Evolutionary conservation across 2,797 vertebrate species (phyloP).

Genomic region (Cottoperca gobio): DNA sequence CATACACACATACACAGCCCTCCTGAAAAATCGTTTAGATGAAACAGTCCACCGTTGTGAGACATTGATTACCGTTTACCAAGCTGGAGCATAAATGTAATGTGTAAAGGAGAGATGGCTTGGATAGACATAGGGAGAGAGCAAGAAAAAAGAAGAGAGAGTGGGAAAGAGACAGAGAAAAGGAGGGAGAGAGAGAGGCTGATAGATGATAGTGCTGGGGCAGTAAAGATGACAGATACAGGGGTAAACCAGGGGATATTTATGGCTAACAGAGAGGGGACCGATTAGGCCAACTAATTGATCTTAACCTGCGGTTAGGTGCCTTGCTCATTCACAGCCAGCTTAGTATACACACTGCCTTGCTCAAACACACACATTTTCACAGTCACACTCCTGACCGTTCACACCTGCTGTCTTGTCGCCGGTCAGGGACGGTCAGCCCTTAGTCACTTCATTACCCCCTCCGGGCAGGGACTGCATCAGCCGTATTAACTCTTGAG

Average conservation of each 20-base stretch:
- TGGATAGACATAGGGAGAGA: conserved; percentile 32
- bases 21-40: conserved; percentile 75
- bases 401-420: conserved; percentile 71
- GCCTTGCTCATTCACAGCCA: conserved; percentile 44
- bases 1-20: neutral
- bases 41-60: conserved; percentile 74
- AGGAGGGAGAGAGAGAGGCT: conserved; percentile 13
- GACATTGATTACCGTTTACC: conserved; percentile 87
- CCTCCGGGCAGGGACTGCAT: conserved; percentile 67
- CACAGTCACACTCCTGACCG: conserved; percentile 47
- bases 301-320: conserved; percentile 61
- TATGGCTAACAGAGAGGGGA: conserved; percentile 54
- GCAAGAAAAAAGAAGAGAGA: neutral
- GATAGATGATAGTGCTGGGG: conserved; percentile 64
- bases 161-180: conserved; percentile 20
- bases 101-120: conserved; percentile 63
- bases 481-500: conserved; percentile 68
- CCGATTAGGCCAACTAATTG: conserved; percentile 74
- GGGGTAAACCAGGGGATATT: conserved; percentile 58
- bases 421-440: conserved; percentile 67
- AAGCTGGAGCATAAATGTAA: conserved; percentile 77
- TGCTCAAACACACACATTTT: conserved; percentile 17
- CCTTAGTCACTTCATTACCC: conserved; percentile 78
- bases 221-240: conserved; percentile 75
- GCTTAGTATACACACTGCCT: neutral